phyloP scores from a whole-genome alignment of 2,113 vertebrate genomes.

The Tetrax tetrax region DNA sequence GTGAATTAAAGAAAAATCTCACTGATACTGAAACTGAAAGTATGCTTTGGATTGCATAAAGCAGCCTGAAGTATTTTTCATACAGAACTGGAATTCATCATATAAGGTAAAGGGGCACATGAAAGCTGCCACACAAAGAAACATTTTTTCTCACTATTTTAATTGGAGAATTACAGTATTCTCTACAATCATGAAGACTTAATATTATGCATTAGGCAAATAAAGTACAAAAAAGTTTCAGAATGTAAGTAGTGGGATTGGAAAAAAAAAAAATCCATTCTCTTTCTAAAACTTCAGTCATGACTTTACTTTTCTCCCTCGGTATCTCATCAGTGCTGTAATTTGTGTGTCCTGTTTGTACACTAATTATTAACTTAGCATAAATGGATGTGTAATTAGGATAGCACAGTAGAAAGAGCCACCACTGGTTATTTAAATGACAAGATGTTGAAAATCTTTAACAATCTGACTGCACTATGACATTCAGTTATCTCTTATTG shows the following conservation, averaged over 20 bases:
- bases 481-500: neutral
- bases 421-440: neutral
- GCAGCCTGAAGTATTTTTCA: neutral
- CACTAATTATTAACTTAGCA: neutral
- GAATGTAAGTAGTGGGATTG: neutral
- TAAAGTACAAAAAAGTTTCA: neutral
- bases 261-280: neutral
- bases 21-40: neutral
- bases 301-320: neutral
- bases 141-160: neutral
- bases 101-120: neutral
- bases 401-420: neutral
- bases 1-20: neutral
- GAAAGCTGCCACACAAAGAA: neutral
- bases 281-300: neutral
- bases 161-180: neutral
- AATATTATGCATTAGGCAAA: neutral
- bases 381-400: neutral
- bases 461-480: too few relatives aligned
- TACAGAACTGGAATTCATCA: neutral
- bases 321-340: neutral
- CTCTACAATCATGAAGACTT: neutral
- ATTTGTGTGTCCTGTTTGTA: neutral
- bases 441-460: neutral
- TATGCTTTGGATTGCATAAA: neutral